Evolutionary conservation across 2,113 vertebrate species (phyloP).

Genomic region (Lethenteron camtschaticum): DNA sequence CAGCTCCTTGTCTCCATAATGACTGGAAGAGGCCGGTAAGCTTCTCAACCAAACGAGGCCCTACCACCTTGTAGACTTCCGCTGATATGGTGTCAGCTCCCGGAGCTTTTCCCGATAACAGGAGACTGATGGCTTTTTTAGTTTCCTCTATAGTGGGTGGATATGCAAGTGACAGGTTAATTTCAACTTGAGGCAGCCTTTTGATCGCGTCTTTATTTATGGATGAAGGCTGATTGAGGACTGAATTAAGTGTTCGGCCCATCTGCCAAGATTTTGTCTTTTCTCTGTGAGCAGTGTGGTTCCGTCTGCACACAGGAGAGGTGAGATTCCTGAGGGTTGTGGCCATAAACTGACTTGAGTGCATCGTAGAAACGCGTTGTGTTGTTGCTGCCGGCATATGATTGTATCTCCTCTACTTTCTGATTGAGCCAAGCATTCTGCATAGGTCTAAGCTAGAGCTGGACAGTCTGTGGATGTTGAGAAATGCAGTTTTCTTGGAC

Average conservation of each 20-base stretch:
- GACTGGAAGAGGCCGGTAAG: not conserved
- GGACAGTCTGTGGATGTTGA: slow-evolving; percentile 2
- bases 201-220: not conserved
- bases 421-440: not conserved
- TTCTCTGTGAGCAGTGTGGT: not conserved
- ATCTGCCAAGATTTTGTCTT: not conserved
- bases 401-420: not conserved
- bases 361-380: not conserved
- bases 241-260: not conserved
- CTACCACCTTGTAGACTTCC: not conserved
- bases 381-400: not conserved
- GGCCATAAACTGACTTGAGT: too few species aligned
- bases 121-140: not conserved
- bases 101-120: not conserved
- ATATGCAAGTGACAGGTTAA: not conserved
- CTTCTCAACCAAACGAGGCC: not conserved
- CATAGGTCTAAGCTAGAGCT: not conserved
- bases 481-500: not conserved
- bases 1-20: not conserved
- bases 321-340: too few species aligned
- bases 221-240: not conserved
- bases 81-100: not conserved
- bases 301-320: not conserved
- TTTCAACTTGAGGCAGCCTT: not conserved
- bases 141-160: not conserved